phyloP scores from a whole-genome alignment of 2,113 vertebrate species.

The Myrmophylax atrothorax region DNA sequence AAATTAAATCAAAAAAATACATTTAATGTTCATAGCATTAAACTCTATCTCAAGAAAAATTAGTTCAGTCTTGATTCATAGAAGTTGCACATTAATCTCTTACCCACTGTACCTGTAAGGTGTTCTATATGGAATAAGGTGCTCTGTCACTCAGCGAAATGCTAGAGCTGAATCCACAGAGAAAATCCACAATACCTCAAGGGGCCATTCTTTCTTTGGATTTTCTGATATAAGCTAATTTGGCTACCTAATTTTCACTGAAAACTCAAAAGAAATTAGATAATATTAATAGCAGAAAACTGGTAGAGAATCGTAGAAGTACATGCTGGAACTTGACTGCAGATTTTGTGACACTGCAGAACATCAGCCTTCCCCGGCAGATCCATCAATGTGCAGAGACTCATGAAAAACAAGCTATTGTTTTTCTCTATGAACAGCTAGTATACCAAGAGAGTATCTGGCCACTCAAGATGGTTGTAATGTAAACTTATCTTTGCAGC shows the following conservation, averaged over 20 bases:
- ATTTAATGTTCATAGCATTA: background rate
- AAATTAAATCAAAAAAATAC: background rate
- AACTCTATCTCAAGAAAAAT: background rate
- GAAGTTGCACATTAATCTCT: background rate
- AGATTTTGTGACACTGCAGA: background rate
- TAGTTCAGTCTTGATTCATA: background rate
- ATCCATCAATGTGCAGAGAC: fast-evolving
- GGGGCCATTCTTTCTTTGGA: fast-evolving
- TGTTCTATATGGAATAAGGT: background rate
- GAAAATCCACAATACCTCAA: background rate
- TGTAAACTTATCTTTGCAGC: background rate
- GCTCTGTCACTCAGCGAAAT: background rate
- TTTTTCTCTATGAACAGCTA: background rate
- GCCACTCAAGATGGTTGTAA: background rate
- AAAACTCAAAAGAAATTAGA: background rate
- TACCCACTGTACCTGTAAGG: background rate
- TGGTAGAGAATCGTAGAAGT: background rate
- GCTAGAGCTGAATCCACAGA: background rate
- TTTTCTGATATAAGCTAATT: background rate
- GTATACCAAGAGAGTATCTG: background rate
- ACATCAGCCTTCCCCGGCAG: background rate
- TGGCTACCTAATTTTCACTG: background rate
- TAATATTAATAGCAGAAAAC: background rate
- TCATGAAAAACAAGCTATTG: background rate
- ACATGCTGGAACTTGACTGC: background rate